phyloP scores from a whole-genome alignment of 2,113 vertebrate species.

The Strix aluco region DNA sequence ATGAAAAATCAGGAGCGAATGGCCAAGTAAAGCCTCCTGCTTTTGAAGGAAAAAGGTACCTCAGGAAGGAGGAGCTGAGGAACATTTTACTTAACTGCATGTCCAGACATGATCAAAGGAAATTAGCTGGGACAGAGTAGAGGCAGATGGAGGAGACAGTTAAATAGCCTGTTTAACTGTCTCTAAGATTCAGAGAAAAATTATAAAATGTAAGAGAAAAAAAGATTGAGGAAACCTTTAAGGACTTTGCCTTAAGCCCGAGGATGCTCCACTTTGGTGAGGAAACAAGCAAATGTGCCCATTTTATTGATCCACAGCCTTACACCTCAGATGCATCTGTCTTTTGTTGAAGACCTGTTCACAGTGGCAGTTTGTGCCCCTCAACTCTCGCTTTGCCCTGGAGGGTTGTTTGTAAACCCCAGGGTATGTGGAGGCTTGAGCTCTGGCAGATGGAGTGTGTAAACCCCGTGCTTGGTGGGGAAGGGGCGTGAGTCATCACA shows the following conservation, averaged over 20 bases:
- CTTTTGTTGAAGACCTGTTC: neutral
- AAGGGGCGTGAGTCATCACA: neutral
- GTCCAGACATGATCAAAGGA: neutral
- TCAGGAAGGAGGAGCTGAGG: neutral
- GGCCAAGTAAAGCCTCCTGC: neutral
- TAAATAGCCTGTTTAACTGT: neutral
- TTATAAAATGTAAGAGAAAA: neutral
- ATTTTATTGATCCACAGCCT: neutral
- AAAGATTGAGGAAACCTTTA: neutral
- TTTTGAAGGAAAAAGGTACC: neutral
- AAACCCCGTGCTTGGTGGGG: neutral
- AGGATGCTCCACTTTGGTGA: neutral
- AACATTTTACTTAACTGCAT: neutral
- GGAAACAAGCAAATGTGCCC: neutral
- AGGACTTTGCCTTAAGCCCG: neutral
- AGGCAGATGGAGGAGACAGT: neutral
- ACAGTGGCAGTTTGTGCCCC: neutral
- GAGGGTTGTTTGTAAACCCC: neutral
- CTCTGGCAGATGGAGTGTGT: neutral
- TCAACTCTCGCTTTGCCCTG: neutral
- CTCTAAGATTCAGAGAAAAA: neutral
- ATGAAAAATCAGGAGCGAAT: neutral
- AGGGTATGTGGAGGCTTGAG: neutral
- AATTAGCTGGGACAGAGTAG: neutral
- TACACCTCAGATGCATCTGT: neutral